Evolutionary conservation across 1,140 invertebrate genomes (phyloP).

Genomic region (Rhagoletis zephyria): DNA sequence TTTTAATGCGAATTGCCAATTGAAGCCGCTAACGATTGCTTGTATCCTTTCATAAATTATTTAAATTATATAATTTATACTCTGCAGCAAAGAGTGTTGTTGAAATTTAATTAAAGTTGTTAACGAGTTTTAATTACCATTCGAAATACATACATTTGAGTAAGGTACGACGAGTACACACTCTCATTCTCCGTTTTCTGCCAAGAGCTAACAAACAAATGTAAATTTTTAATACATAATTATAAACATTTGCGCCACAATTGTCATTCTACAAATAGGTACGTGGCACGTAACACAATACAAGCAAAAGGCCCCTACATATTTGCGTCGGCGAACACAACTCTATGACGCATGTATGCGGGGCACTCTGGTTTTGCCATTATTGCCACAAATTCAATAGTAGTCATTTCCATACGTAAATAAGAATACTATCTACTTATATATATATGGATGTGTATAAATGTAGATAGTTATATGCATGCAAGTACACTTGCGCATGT

Average conservation of each 20-base stretch:
- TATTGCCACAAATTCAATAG: constrained; percentile 3
- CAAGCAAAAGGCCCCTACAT: no score
- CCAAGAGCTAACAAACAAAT: background rate
- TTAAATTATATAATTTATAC: no score
- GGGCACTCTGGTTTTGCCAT: background rate
- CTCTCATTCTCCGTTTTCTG: background rate
- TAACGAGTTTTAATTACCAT: no score
- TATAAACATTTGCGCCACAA: constrained; percentile 1
- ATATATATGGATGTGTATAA: background rate
- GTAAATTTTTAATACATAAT: background rate
- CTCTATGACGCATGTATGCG: background rate
- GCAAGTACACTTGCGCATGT: background rate
- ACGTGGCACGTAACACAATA: background rate
- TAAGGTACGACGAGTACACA: background rate
- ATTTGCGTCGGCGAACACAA: background rate
- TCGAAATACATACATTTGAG: no score
- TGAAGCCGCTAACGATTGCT: no score
- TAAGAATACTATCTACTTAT: no score
- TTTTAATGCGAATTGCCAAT: no score
- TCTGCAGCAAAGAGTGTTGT: no score
- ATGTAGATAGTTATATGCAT: background rate
- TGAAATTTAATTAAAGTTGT: no score
- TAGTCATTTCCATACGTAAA: background rate
- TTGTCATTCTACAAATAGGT: background rate
- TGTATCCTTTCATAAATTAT: no score